These are phyloP conservation scores for Acanthaster planci DNA, from an alignment of 35 echinoderm and acorn worm species.

Conservation along the genomic window DNA sequence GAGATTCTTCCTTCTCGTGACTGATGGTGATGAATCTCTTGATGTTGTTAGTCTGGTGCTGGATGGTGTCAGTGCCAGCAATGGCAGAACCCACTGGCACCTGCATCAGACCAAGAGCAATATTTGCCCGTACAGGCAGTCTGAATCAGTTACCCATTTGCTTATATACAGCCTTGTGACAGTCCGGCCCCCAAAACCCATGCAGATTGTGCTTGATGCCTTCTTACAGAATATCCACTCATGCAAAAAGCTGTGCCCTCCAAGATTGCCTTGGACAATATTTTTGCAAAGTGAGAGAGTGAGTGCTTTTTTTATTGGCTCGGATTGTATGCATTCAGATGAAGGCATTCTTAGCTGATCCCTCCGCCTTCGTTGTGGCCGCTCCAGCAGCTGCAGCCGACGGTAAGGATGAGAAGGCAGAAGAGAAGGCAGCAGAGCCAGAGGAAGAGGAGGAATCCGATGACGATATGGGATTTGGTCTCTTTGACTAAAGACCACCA, in stretches of 20 bases:
- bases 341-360: constrained; percentile 93
- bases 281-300: no score
- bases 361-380: constrained; percentile 76
- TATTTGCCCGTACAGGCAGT: constrained; percentile 4
- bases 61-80: constrained; percentile 32
- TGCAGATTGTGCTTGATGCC: no score
- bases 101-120: constrained; percentile 19
- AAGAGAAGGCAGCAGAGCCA: constrained; percentile 64
- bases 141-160: constrained; percentile 32
- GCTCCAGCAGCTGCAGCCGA: constrained; percentile 59
- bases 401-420: constrained; percentile 42
- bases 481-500: constrained; percentile 79
- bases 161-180: no score
- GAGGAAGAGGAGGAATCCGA: constrained; percentile 82
- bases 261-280: no score
- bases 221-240: no score
- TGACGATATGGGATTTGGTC: constrained; percentile 98
- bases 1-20: no score
- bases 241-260: no score
- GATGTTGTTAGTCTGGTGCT: neutral
- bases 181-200: no score
- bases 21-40: neutral
- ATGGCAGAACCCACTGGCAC: constrained; percentile 42
- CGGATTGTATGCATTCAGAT: constrained; percentile 38
- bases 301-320: no score